Conservation (phyloP, 2,113 vertebrate genomes). For the Apteryx owenii region DNA sequence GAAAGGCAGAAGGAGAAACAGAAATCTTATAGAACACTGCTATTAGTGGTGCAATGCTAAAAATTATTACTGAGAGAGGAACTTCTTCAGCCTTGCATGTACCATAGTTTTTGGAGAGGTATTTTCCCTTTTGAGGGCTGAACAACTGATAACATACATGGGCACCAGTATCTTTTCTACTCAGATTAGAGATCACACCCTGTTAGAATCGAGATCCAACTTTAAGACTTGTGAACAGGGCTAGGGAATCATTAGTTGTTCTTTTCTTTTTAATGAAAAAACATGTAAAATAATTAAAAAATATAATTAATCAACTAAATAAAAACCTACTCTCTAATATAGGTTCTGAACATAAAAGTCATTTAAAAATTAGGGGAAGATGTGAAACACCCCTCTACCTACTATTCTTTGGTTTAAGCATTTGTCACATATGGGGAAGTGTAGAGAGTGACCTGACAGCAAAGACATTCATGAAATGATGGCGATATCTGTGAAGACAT, state of each 20-base stretch:
- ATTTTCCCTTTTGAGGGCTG: not conserved
- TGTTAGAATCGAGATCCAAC: not conserved
- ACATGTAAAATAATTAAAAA: not conserved
- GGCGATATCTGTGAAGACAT: not conserved
- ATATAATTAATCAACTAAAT: not conserved
- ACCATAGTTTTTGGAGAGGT: not conserved
- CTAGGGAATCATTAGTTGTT: not conserved
- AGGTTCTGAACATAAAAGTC: not conserved
- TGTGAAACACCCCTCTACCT: not conserved
- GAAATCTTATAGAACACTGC: not conserved
- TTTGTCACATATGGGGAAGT: not conserved
- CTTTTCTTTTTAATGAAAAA: not conserved
- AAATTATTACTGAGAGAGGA: not conserved
- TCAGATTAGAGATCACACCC: not conserved
- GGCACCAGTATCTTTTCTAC: rapidly evolving
- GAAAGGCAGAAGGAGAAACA: not conserved
- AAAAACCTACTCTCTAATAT: not conserved
- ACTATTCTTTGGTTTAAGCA: not conserved
- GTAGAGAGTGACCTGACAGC: not conserved
- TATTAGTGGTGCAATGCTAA: not conserved
- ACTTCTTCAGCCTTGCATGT: not conserved
- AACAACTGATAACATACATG: not conserved
- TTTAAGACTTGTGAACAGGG: not conserved
- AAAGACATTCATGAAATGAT: not conserved
- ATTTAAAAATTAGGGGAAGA: not conserved